These are phyloP conservation scores for Notothenia coriiceps DNA, from an alignment of 2,113 vertebrate genomes.

Conservation along the genomic window DNA sequence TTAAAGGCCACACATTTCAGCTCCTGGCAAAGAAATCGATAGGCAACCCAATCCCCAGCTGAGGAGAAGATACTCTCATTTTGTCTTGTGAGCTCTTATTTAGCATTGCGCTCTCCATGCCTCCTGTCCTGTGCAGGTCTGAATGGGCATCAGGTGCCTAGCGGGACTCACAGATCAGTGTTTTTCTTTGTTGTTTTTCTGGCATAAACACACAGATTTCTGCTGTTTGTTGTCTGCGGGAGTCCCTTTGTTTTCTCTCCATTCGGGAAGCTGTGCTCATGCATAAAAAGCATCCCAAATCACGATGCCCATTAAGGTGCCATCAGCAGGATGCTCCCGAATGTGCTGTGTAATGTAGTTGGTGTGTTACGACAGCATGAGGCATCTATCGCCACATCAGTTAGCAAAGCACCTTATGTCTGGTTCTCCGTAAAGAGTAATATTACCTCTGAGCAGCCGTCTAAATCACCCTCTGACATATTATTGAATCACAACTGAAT, in stretches of 20 bases:
- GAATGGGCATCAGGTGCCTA: conserved; percentile 56
- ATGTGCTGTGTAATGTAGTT: conserved; percentile 18
- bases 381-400: conserved; percentile 28
- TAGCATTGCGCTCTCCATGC: neutral
- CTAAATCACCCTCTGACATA: conserved; percentile 68
- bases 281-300: conserved; percentile 65
- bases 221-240: conserved; percentile 54
- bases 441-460: conserved; percentile 50
- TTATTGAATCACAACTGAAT: conserved; percentile 63
- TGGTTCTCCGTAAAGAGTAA: conserved; percentile 50
- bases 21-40: neutral
- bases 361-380: conserved; percentile 32
- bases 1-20: neutral
- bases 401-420: conserved; percentile 37
- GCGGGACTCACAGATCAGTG: conserved; percentile 54
- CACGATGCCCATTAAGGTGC: conserved; percentile 47
- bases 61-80: neutral
- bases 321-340: conserved; percentile 52
- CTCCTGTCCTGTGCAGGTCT: conserved; percentile 19
- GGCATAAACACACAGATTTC: conserved; percentile 41
- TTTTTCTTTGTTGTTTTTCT: conserved; percentile 53
- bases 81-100: neutral
- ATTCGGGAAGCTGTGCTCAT: conserved; percentile 47
- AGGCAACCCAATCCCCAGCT: no score
- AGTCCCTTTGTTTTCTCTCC: conserved; percentile 54